Evolutionary conservation across 2,888 invertebrate species (phyloP), one percentile per base, ranked within the genome.

Genomic region (Magallana nippona): DNA sequence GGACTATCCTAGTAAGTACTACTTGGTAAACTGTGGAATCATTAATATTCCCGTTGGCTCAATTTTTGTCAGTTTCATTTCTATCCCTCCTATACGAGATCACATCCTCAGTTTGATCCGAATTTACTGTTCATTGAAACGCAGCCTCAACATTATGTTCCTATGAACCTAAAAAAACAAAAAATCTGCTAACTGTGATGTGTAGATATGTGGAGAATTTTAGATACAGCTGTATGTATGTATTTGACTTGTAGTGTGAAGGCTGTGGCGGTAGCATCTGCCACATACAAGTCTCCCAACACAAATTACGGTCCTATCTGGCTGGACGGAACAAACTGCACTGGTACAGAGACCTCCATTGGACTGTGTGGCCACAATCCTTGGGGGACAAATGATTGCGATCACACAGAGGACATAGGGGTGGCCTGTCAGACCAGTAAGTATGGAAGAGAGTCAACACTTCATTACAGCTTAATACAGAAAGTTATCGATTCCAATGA

Each of bases 321-420:
- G 84, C 15, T 84, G 55, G 91, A 92, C 77, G 87, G 89, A 10
- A 87, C 93, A 10, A 82, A 95, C 83, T 97, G 97, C 90, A 91
- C 92, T 17, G 97, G 97, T n/a, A 96, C 96, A 22, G 93, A 94
- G 85, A 79, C 62, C 3, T 88, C 94, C 81, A 89, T 97, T 27
- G 95, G 95, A 82, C 94, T 95, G 27, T 97, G 97, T 63, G 60
- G 55, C 3, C 87, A 88, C 62, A 83, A 83, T 56, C 60, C 80
- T 11, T 89, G 88, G 88, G 89, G 89, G 1, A 58, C 79, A 1
- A 85, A 83, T 81, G 85, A 89, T 81, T 92, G 92, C 82, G 63
- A 58, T 27, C 88, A 89, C 58, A 80, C 63, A 1, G 87, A 89
- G 55, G 89, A 90, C 32, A 88, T 91, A 0, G 91, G 88, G 1